Evolutionary conservation across 2,797 vertebrate species (phyloP), one percentile per base, ranked within the genome.

Genomic region (Hafferia zeledoni): DNA sequence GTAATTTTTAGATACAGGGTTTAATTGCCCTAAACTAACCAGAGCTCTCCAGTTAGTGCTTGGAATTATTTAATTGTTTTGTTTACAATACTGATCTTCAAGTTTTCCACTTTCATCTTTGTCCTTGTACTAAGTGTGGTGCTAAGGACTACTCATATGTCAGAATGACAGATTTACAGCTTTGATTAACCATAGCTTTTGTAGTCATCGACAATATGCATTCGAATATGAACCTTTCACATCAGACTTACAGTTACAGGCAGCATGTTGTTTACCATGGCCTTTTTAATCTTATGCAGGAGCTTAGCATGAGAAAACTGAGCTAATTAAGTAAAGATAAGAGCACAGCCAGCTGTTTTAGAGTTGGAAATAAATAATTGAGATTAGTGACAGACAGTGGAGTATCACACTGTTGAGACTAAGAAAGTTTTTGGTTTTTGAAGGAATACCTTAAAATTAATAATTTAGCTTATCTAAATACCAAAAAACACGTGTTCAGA

Each of bases 291-390:
- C 53, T 90, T 83, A 94, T 95, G 55, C 35, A 79, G 50, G 69
- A 91, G 67, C 87, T 94, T 92, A 94, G 68, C 67, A 43, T 83
- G 78, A 96, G 90, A 93, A 97, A 96, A 94, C 10, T 6, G 88
- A 97, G 56, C 43, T 96, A 79, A 94, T 97, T 90, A 95, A 74
- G 72, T 94, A 92, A 92, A 95, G 84, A 61, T 89, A 96, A 95
- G 55, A 96, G 70, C 76, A 31, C 44, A 91, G 60, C 81, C 31
- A 11, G 61, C 94, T 95, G 30, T 83, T 96, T 75, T 74, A 35
- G 61, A 94, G 88, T 37, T 89, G 76, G 87, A 97, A 96, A 94
- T 87, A 89, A 93, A 85, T 95, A 95, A 83, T 60, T 80, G 53
- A 74, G 39, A 71, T 76, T 81, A 41, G 53, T 83, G 76, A 50